Evolutionary conservation across 2,888 invertebrate species (phyloP), one percentile per base, ranked within the genome.

Genomic region (Drosophila ezoana): DNA sequence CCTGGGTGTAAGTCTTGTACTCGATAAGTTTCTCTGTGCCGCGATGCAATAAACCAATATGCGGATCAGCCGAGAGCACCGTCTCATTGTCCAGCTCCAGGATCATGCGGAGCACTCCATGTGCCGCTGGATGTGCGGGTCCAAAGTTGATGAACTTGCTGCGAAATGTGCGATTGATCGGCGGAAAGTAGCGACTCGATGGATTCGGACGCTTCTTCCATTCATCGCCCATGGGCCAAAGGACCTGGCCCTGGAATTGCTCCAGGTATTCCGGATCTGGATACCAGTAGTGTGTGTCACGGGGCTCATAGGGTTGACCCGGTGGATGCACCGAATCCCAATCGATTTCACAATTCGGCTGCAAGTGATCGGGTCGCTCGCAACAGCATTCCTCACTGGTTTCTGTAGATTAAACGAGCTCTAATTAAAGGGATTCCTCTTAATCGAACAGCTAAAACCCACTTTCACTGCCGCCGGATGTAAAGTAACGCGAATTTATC

Each of bases 21-120:
- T 98, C 98, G 90, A 97, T 97, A 6, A 98, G 93, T 92, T 98
- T 98, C 91, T 98, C 98, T 0, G 97, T 97, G 37, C 96, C 98
- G 78, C 98, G 94, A 91, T 98, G 98, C 45, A 98, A 92, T 23
- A 97, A 94, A 0, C 98, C 98, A 76, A 98, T 95, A 86, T 98
- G 97, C 2, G 97, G 97, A 92, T 97, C 96, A 4, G 96, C 95
- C 72, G 95, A 93, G 23, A 95, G 92, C 0, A 98, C 95, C 6
- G 94, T 94, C 94, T 98, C 97, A 44, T 97, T 97, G 72, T 97
- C 96, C 49, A 98, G 91, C 85, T 96, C 95, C 20, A 97, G 91
- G 9, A 98, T 95, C 51, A 98, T 93, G 52, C 97, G 94, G 23
- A 98, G 93, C 38, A 97, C 97, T 8, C 98, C 98, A 90, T 98